Evolutionary conservation across 2,888 invertebrate species (phyloP), one percentile per base, ranked within the genome.

Genomic region (Cerceris rybyensis): DNA sequence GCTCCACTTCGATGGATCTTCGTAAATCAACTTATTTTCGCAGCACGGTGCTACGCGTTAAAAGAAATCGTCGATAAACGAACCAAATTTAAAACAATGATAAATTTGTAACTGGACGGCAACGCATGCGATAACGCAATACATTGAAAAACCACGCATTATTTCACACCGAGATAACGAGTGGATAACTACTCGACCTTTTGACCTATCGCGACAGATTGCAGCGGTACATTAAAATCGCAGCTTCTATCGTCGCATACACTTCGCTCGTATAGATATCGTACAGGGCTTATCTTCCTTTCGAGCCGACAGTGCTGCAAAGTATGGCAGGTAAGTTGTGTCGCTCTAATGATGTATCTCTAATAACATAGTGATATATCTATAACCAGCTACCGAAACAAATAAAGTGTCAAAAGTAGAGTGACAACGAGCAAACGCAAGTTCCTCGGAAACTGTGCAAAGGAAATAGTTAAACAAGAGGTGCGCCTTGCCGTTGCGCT

Each of bases 181-280:
- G 63, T 16, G 7, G 68, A 72, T 71, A 69, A 13, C 42, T 43
- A 14, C 43, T 17, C 65, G 52, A 49, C 74, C 46, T 17, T 72
- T 61, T 80, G 73, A 80, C 80, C 80, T 73, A 57, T 14, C 68
- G 46, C 58, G 63, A 70, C 59, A 17, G 60, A 73, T 72, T 70
- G 46, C 50, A 76, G 57, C 64, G 70, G 73, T 70, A 61, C 73
- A 58, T 73, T 67, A 55, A 72, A 68, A 66, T 77, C 71, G 41
- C 41, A 61, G 60, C 54, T 42, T 68, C 68, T 72, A 67, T 59
- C 46, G 11, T 8, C 52, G 17, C 54, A 50, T 13, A 57, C 61
- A 11, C 59, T 72, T 66, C 46, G 49, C 17, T 63, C 28, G 11
- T 8, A 17, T 66, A 11, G 54, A 78, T 67, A 72, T n/a, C n/a